Base-by-base conservation (phyloP, 2,113 vertebrate species). In the Bambusicola thoracicus region DNA sequence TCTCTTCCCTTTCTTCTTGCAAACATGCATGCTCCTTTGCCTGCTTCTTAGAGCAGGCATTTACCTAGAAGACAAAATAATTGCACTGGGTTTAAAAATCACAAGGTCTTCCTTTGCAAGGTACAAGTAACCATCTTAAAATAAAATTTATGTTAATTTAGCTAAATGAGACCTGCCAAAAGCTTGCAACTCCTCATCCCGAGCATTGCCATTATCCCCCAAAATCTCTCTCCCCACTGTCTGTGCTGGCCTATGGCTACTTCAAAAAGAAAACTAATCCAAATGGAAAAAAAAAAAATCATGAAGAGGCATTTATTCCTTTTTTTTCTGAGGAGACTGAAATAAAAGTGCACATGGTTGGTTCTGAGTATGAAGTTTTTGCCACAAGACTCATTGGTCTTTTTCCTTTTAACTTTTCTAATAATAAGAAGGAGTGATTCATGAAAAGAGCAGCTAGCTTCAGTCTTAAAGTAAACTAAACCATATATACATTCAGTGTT, bases 11-110 rank as follows among this genome's bases (percentile, higher is more conserved):
- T 91, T 94, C 89, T 27, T 34, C 83, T 89, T 92, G 79, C 49
- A 84, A 93, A 97, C 81, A 96, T 92, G 94, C 69, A 96, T 74
- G 96, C 92, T 97, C 97, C 91, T 73, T 70, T 94, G 98, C 98
- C 99, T 98, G 98, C 99, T 98, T 97, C 87, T 76, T 51, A 79
- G 43, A 98, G 98, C 98, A 99, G 98, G 98, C 96, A 0, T 99
- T 99, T 99, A 99, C 98, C 99, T 99, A 69, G 36, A 97, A 90
- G 80, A 86, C 53, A 87, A 81, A 51, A 4, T 46, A 89, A n/a
- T 34, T 56, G 51, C 24, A 62, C 24, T 32, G 25, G 9, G 73
- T 20, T 74, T 73, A 69, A 44, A 85, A 36, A 49, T 25, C 38
- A 65, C 30, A 41, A 65, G 6, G 22, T 16, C 8, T 83, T 89